phyloP scores from a whole-genome alignment of 2,888 invertebrate species.

The Stenodera caucasica region DNA sequence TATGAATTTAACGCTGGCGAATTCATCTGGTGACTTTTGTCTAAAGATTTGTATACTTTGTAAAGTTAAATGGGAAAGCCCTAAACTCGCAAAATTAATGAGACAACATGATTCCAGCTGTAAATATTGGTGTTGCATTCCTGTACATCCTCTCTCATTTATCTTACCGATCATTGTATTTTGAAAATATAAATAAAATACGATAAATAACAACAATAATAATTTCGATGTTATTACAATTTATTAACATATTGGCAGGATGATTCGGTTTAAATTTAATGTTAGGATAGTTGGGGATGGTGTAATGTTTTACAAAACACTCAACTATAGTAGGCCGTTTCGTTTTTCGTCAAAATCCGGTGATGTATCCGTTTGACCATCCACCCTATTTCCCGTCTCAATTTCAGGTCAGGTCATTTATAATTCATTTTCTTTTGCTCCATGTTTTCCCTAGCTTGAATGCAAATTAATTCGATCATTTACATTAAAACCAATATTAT shows the following conservation, averaged over 20 bases:
- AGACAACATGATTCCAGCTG: conserved; percentile 4
- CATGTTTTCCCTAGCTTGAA: neutral
- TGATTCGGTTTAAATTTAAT: no score
- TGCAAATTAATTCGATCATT: neutral
- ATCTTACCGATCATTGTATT: neutral
- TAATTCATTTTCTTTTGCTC: conserved; percentile 26
- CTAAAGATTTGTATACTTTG: conserved; percentile 3
- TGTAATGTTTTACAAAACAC: neutral
- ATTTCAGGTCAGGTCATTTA: conserved; percentile 21
- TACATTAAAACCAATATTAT: neutral
- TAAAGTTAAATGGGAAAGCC: conserved; percentile 4
- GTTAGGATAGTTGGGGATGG: neutral
- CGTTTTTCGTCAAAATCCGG: conserved; percentile 25
- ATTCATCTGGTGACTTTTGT: neutral
- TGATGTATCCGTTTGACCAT: conserved; percentile 19
- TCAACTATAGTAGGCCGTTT: neutral
- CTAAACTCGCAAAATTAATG: neutral
- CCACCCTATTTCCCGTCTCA: conserved; percentile 21
- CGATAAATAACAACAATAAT: neutral
- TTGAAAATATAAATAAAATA: no score
- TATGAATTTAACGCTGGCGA: neutral
- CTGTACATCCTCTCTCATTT: neutral
- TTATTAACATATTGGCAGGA: no score
- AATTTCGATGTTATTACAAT: no score
- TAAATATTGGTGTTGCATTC: conserved; percentile 1